Percentiles rank a stretch among this genome's conserved stretches.
These are phyloP conservation scores for Slavum lentiscoides DNA, from an alignment of 2,888 invertebrate species.

Conservation along the genomic window DNA sequence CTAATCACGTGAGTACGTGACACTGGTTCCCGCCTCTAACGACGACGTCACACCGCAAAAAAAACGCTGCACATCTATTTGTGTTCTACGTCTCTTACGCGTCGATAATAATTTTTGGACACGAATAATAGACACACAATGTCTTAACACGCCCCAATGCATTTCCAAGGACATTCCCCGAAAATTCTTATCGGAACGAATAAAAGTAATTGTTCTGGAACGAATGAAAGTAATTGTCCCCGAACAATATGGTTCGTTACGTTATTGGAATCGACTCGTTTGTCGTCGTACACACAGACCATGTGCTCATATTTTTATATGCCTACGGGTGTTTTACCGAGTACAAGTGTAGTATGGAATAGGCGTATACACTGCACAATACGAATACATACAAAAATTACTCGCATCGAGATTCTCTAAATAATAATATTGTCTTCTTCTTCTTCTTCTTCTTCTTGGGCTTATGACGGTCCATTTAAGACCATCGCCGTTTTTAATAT, in stretches of 20 bases:
- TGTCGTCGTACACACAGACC: no score
- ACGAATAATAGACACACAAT: not conserved
- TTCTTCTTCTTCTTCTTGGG: no score
- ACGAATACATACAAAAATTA: not conserved
- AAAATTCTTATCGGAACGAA: slow-evolving; percentile 18
- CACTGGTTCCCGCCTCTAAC: no score
- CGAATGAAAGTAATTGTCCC: slow-evolving; percentile 15
- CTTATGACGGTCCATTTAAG: no score
- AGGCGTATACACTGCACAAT: no score
- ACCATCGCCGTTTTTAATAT: no score
- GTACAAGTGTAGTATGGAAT: no score
- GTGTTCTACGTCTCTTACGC: no score
- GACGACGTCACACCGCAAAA: no score
- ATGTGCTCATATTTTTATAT: not conserved
- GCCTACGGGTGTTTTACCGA: not conserved
- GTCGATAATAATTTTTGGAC: not conserved
- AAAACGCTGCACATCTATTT: no score
- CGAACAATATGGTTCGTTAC: slow-evolving; percentile 11
- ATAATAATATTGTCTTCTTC: not conserved
- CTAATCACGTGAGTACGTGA: no score
- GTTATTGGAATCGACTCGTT: no score
- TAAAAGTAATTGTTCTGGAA: slow-evolving; percentile 24
- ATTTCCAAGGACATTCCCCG: not conserved
- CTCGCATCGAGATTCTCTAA: not conserved
- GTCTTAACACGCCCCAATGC: not conserved